Percentiles rank a stretch among this genome's conserved stretches.
Evolutionary conservation across 2,797 vertebrate species (phyloP).

Genomic region (Pyrocephalus nanus): DNA sequence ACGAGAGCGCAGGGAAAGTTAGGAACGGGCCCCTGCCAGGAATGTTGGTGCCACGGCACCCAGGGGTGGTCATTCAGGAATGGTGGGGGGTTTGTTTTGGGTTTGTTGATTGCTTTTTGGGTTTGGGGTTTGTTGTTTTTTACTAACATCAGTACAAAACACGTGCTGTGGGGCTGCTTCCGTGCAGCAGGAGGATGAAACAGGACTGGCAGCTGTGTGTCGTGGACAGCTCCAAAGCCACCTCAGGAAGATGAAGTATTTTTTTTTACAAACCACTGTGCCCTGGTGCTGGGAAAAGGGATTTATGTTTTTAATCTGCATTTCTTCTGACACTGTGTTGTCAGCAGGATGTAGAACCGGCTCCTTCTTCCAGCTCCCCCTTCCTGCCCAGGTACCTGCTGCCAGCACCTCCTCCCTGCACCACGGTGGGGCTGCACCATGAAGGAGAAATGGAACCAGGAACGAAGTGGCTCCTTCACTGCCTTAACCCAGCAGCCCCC

Average conservation of each 20-base stretch:
- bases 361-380: neutral
- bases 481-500: neutral
- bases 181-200: neutral
- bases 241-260: neutral
- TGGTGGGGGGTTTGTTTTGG: neutral
- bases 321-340: neutral
- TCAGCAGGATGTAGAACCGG: neutral
- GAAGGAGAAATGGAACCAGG: too few species aligned
- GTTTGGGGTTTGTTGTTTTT: neutral
- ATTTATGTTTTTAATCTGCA: neutral
- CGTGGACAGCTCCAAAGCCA: neutral
- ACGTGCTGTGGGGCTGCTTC: neutral
- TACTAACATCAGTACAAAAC: neutral
- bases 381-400: neutral
- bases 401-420: rapidly evolving
- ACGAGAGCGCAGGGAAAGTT: conserved; percentile 55
- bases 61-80: neutral
- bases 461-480: neutral
- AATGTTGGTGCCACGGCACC: rapidly evolving
- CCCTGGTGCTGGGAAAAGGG: neutral
- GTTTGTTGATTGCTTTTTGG: neutral
- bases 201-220: neutral
- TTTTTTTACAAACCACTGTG: neutral
- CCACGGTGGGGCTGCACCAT: neutral
- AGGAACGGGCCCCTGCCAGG: rapidly evolving